Evolutionary conservation across 2,113 vertebrate species (phyloP).

Genomic region (Loxodonta africana): DNA sequence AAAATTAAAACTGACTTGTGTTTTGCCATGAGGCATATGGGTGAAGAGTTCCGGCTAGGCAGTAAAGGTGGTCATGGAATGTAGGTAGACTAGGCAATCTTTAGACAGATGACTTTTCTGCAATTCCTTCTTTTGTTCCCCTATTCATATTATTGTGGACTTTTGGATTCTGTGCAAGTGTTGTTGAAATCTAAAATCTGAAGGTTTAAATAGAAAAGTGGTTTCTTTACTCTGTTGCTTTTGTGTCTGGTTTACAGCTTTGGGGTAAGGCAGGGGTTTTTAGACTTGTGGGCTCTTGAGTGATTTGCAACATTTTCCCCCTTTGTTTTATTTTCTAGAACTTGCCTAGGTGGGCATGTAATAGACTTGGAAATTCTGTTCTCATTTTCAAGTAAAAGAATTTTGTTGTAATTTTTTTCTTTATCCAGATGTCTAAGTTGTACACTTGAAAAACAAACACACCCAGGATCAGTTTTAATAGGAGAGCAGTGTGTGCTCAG

Average conservation of each 20-base stretch:
- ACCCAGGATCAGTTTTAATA: not conserved
- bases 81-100: not conserved
- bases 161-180: slow-evolving; percentile 28
- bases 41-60: not conserved
- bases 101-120: slow-evolving; percentile 1
- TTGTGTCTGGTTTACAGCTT: not conserved
- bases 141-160: slow-evolving; percentile 1
- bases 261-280: slow-evolving; percentile 28
- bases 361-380: not conserved
- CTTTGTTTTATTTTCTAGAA: slow-evolving; percentile 26
- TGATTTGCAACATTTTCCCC: not conserved
- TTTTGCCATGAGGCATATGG: not conserved
- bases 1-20: not conserved
- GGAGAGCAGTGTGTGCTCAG: not conserved
- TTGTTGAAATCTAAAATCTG: slow-evolving; percentile 42
- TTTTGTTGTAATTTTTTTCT: not conserved
- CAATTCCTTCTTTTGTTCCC: slow-evolving; percentile 37
- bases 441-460: not conserved
- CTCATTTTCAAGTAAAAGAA: slow-evolving; percentile 35
- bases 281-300: not conserved
- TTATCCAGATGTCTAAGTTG: not conserved
- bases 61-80: not conserved
- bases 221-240: slow-evolving; percentile 26
- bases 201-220: slow-evolving; percentile 44
- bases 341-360: slow-evolving; percentile 29